phyloP scores from a whole-genome alignment of 2,888 invertebrate species.

The Caenorhabditis auriculariae region DNA sequence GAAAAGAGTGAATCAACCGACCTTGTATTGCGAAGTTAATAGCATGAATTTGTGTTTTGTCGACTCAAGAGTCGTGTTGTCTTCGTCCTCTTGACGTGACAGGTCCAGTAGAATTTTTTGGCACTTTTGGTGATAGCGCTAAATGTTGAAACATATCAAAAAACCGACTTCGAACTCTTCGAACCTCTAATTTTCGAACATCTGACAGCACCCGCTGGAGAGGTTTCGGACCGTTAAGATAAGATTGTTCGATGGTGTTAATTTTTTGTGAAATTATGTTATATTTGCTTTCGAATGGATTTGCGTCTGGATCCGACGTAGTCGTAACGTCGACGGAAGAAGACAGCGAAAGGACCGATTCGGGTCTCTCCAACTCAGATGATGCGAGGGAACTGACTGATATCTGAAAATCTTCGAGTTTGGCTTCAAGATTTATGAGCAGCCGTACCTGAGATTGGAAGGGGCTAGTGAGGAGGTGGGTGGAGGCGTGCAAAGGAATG shows the following conservation, averaged over 20 bases:
- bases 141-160: background rate
- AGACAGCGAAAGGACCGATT: constrained; percentile 42
- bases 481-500: constrained; percentile 39
- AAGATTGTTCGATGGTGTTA: constrained; percentile 22
- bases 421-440: background rate
- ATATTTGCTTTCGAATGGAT: constrained; percentile 24
- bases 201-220: constrained; percentile 24
- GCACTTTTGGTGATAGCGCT: constrained; percentile 20
- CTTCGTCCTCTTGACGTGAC: constrained; percentile 19
- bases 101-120: constrained; percentile 19
- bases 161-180: background rate
- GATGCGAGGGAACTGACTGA: constrained; percentile 45
- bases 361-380: constrained; percentile 43
- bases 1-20: background rate
- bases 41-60: constrained; percentile 18
- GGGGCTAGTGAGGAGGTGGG: constrained; percentile 25
- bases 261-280: constrained; percentile 24
- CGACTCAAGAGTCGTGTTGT: constrained; percentile 9
- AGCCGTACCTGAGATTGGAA: constrained; percentile 40
- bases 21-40: constrained; percentile 13
- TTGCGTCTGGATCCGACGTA: constrained; percentile 16
- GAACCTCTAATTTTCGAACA: constrained; percentile 24
- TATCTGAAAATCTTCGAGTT: constrained; percentile 24
- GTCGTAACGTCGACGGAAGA: constrained; percentile 32
- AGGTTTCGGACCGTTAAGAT: constrained; percentile 33